Evolutionary conservation across 2,113 vertebrate genomes (phyloP), one percentile per base, ranked within the genome.

Genomic region (Gadus chalcogrammus): DNA sequence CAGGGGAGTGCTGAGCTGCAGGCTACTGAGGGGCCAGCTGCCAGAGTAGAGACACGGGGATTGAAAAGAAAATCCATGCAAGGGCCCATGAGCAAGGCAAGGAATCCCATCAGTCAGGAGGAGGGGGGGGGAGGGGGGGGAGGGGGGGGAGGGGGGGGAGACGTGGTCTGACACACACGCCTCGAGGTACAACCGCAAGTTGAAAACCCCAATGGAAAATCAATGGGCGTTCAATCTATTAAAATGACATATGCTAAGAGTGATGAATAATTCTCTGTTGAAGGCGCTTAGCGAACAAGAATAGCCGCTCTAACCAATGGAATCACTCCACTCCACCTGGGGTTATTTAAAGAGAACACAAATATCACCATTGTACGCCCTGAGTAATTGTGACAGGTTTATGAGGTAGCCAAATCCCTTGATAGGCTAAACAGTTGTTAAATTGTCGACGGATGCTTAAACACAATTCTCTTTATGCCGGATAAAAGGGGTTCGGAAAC

Each of bases 391-490:
- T 24, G n/a, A 20, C 22, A 18, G 61, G 67, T 72, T 67, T 59
- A 70, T 60, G 65, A 67, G 73, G 75, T 65, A 67, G 65, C 42
- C 28, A 71, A 53, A 66, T 67, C 72, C 28, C 61, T 68, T 69
- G 56, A 76, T 74, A 74, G 73, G 61, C 59, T 61, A 64, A 79
- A 70, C 22, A 69, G 75, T 59, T 80, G 69, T 76, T 78, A 77
- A 77, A 77, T 59, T 65, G 70, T 77, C 69, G 38, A 65, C 18
- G 5, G 71, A 61, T 66, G 61, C 61, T 84, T 71, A 70, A 65
- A 8, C 68, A 35, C 81, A 80, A 79, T 76, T 5, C n/a, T 73
- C 73, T 80, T 69, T 15, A 67, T 66, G 71, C 69, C 59, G 52
- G 67, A 81, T 73, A 48, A 8, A 7, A 2, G 64, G 35, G 64